These are phyloP conservation scores for Athetis lepigone DNA, from an alignment of 2,888 invertebrate species.

Conservation along the genomic window DNA sequence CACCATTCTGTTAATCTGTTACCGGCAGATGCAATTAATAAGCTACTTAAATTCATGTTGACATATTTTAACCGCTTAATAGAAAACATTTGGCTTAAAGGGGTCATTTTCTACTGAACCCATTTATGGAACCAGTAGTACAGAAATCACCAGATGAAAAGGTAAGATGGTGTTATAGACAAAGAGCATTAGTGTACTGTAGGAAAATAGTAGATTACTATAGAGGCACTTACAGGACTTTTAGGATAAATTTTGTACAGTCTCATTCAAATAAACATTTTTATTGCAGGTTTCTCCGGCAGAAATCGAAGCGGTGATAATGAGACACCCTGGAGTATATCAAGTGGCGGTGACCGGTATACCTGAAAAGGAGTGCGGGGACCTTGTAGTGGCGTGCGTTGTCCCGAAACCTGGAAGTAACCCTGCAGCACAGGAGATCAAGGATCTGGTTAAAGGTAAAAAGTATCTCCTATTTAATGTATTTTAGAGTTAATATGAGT, in stretches of 20 bases:
- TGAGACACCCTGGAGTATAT: conserved; percentile 71
- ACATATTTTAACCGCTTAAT: too few relatives aligned
- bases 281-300: conserved; percentile 65
- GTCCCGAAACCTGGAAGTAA: conserved; percentile 59
- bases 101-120: too few relatives aligned
- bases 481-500: too few relatives aligned
- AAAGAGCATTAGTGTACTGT: too few relatives aligned
- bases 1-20: too few relatives aligned
- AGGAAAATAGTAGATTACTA: too few relatives aligned
- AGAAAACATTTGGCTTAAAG: too few relatives aligned
- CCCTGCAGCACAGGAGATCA: conserved; percentile 73
- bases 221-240: too few relatives aligned
- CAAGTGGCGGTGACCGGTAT: conserved; percentile 75
- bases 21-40: too few relatives aligned
- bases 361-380: conserved; percentile 70
- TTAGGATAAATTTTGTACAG: too few relatives aligned
- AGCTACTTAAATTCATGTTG: too few relatives aligned
- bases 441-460: conserved; percentile 75
- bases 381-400: conserved; percentile 74
- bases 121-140: too few relatives aligned
- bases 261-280: not conserved
- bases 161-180: not conserved
- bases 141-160: conserved; percentile 81
- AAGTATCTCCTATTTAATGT: not conserved
- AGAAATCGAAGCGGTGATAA: conserved; percentile 68